Conservation (phyloP, 1,140 invertebrate species). For the Oncopeltus fasciatus region DNA sequence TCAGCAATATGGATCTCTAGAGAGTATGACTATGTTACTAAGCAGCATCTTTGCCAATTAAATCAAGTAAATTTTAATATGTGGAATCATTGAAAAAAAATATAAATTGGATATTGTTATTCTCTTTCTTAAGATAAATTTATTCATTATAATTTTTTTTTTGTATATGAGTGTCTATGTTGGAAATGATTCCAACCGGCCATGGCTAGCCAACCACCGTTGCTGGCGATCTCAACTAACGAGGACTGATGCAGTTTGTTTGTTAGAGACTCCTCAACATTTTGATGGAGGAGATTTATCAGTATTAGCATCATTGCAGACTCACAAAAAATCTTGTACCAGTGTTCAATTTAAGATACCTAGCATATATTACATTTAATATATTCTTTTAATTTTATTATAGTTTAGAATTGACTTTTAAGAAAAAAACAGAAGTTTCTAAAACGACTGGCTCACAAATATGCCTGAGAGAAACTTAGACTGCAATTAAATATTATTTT, state of each 20-base stretch:
- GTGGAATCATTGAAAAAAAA: neutral
- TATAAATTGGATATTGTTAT: neutral
- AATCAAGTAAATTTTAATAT: neutral
- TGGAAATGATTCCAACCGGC: neutral
- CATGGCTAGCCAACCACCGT: constrained; percentile 4
- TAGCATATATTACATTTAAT: neutral
- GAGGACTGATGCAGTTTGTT: neutral
- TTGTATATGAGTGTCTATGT: neutral
- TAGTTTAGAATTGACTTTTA: neutral
- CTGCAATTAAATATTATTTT: constrained; percentile 8
- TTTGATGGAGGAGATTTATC: neutral
- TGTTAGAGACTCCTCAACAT: neutral
- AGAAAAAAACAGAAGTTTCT: constrained; percentile 8
- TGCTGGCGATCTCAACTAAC: neutral
- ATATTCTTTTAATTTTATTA: neutral
- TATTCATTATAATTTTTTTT: neutral
- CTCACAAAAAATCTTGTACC: constrained; percentile 1
- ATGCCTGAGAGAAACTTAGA: constrained; percentile 9
- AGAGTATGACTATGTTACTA: neutral
- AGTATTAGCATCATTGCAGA: constrained; percentile 6
- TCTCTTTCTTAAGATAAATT: neutral
- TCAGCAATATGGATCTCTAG: constrained; percentile 8
- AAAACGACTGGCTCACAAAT: constrained; percentile 2
- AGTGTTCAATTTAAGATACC: constrained; percentile 10
- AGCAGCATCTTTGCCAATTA: neutral